Conservation (phyloP, 2,113 vertebrate species). For the Indri indri region DNA sequence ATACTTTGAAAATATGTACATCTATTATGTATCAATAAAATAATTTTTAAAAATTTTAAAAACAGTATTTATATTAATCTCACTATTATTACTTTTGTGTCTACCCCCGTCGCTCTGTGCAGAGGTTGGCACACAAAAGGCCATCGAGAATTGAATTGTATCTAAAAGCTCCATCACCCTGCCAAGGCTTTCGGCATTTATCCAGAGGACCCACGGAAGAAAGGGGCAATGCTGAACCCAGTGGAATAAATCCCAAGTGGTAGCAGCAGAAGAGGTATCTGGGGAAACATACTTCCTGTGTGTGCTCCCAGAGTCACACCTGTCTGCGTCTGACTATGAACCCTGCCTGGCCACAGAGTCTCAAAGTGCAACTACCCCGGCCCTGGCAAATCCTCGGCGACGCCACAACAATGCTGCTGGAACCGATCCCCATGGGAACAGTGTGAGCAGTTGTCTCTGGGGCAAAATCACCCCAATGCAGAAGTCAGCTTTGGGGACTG, state of each 20-base stretch:
- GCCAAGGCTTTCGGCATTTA: not conserved
- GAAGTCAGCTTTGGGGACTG: not conserved
- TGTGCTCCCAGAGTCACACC: not conserved
- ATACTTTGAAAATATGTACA: not conserved
- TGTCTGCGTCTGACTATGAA: not conserved
- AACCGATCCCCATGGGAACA: accelerated
- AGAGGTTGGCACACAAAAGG: not conserved
- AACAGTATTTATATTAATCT: not conserved
- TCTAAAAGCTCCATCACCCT: not conserved
- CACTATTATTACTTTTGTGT: not conserved
- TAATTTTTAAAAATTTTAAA: too few relatives aligned
- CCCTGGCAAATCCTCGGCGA: not conserved
- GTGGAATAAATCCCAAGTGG: not conserved
- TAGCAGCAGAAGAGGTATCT: not conserved
- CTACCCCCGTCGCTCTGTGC: not conserved
- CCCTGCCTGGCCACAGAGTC: not conserved
- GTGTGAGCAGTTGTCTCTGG: not conserved
- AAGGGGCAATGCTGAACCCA: not conserved
- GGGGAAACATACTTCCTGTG: not conserved
- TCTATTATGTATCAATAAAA: not conserved
- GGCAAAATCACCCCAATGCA: not conserved
- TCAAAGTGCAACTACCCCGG: not conserved
- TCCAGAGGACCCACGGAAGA: not conserved
- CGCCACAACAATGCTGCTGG: not conserved
- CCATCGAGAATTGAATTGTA: not conserved